Percentiles rank a stretch among this genome's conserved stretches.
phyloP scores from a whole-genome alignment of 2,113 vertebrate species.

The Entelurus aequoreus region DNA sequence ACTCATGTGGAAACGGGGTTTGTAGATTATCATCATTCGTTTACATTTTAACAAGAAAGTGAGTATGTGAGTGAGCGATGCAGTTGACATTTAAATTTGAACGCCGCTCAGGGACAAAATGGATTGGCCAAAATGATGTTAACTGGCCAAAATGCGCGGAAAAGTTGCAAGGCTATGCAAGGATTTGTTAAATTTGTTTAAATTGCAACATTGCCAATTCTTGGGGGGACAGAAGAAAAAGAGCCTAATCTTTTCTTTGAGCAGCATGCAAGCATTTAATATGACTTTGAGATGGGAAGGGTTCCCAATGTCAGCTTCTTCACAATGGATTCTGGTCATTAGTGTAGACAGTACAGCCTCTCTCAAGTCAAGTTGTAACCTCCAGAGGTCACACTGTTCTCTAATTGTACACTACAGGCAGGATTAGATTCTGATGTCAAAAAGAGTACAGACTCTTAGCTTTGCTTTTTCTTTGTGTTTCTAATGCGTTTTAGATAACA shows the following conservation, averaged over 20 bases:
- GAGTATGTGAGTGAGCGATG: too few species aligned
- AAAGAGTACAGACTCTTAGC: conserved; percentile 14
- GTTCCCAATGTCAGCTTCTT: conserved; percentile 9
- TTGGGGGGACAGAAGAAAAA: conserved; percentile 16
- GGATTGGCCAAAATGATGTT: too few species aligned
- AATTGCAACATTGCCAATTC: neutral
- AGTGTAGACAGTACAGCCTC: conserved; percentile 25
- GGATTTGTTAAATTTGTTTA: neutral
- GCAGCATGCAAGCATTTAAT: conserved; percentile 36
- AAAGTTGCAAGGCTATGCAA: too few species aligned
- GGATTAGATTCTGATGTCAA: conserved; percentile 40
- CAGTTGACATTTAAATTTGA: too few species aligned
- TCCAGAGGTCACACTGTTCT: conserved; percentile 44
- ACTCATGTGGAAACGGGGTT: too few species aligned
- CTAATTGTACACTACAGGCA: conserved; percentile 47
- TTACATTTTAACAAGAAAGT: too few species aligned
- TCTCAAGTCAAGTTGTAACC: conserved; percentile 35
- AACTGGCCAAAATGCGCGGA: too few species aligned
- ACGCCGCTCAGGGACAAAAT: too few species aligned
- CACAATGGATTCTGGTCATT: conserved; percentile 44
- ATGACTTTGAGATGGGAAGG: conserved; percentile 25
- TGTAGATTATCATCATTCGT: too few species aligned
- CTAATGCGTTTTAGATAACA: conserved; percentile 47
- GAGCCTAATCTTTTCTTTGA: conserved; percentile 30
- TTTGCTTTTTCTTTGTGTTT: conserved; percentile 39